Conservation (phyloP, 1,140 invertebrate genomes). For the Oedothorax gibbosus region DNA sequence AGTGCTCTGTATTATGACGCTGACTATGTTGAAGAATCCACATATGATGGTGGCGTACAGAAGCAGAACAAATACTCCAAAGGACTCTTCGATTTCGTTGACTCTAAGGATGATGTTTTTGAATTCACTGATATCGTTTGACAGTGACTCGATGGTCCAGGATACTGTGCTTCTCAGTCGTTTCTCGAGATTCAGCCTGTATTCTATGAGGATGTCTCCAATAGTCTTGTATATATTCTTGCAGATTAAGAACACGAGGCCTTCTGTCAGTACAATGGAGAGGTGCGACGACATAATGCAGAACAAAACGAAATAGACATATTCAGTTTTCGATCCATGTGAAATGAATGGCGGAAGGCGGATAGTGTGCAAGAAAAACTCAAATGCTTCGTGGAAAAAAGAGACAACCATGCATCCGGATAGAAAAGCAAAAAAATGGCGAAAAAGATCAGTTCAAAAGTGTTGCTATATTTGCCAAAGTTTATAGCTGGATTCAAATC, state of each 20-base stretch:
- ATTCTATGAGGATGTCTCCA: neutral
- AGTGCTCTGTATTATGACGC: neutral
- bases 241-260: neutral
- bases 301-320: neutral
- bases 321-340: neutral
- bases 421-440: neutral
- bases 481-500: neutral
- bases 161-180: neutral
- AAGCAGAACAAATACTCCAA: neutral
- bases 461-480: neutral
- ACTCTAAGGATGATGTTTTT: neutral
- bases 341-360: slow-evolving; percentile 1
- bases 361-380: neutral
- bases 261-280: neutral
- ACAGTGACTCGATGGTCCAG: neutral
- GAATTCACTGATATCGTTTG: neutral
- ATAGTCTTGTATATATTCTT: neutral
- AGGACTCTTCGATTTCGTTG: slow-evolving; percentile 4
- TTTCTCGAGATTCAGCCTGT: neutral
- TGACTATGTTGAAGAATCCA: neutral
- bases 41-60: neutral
- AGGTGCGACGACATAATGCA: neutral
- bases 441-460: neutral
- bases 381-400: neutral
- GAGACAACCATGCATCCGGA: neutral